Evolutionary conservation across 2,113 vertebrate genomes (phyloP).

Genomic region (Ptilorrhoa leucosticta): DNA sequence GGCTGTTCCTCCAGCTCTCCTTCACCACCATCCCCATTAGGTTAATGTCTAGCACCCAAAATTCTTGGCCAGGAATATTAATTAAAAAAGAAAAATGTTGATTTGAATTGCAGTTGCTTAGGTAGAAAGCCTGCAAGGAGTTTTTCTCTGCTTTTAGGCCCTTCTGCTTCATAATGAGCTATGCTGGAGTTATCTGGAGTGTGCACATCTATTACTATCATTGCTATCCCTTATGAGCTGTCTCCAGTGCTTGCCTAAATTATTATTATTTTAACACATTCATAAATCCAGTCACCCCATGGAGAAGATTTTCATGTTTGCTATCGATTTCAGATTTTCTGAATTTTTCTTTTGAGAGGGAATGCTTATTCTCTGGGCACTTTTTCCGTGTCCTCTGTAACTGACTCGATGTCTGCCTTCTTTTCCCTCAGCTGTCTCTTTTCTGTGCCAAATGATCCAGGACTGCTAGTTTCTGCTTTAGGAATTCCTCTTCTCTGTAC

Average conservation of each 20-base stretch:
- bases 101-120: neutral
- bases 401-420: neutral
- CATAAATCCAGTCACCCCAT: neutral
- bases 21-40: fast-evolving
- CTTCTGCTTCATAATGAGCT: neutral
- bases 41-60: fast-evolving
- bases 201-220: neutral
- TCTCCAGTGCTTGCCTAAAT: neutral
- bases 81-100: neutral
- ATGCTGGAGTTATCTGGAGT: neutral
- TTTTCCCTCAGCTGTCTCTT: neutral
- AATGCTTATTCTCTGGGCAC: neutral
- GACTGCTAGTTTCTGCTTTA: neutral
- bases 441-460: neutral
- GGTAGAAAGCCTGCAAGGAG: neutral
- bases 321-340: neutral
- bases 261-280: neutral
- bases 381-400: fast-evolving
- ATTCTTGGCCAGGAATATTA: neutral
- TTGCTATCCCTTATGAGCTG: neutral
- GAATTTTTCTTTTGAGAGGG: neutral
- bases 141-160: neutral
- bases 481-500: neutral
- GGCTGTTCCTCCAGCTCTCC: neutral
- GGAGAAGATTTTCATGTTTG: neutral